Base-by-base conservation (phyloP, 1,140 invertebrate species). In the Maconellicoccus hirsutus region DNA sequence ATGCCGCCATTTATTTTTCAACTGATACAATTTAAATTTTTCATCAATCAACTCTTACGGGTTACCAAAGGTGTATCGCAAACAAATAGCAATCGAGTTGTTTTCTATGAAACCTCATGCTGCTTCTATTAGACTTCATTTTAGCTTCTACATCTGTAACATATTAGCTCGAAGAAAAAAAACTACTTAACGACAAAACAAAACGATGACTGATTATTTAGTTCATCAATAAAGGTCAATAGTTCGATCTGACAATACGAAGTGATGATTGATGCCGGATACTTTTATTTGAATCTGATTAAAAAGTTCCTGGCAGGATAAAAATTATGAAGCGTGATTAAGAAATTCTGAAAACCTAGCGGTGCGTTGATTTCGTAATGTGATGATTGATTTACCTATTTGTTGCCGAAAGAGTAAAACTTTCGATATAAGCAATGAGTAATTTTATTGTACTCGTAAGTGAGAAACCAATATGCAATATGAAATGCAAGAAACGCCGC, bases 141-240 rank as follows among this genome's bases (percentile, higher is more conserved):
- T 52, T 16, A 52, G 42, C 42, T 52, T 16, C n/a, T 16, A 19
- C 42, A 16, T 52, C 42, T 52, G 42, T 8, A 38, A 52, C 6
- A 52, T 52, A 52, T 52, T 52, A 16, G 42, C 42, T 52, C 42
- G 42, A 52, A 52, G 42, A 52, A 52, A 52, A 52, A 52, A 52
- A 52, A 52, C 42, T 52, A 52, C 42, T 52, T 52, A 52, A 52
- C 42, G n/a, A 52, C 42, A 16, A 52, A 52, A 52, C 42, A 52
- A 52, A 52, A 52, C 42, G 42, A 52, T 52, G 42, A 52, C 42
- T 52, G 42, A 52, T 52, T 19, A 52, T 52, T 52, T 52, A 52
- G 42, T 52, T 52, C 42, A 52, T 52, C 42, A 52, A 52, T 52
- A 52, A 52, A 52, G 42, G 42, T 52, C 42, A 52, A 33, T 52